Base-by-base conservation (phyloP, 2,113 vertebrate genomes). In the Bubo blakistoni region DNA sequence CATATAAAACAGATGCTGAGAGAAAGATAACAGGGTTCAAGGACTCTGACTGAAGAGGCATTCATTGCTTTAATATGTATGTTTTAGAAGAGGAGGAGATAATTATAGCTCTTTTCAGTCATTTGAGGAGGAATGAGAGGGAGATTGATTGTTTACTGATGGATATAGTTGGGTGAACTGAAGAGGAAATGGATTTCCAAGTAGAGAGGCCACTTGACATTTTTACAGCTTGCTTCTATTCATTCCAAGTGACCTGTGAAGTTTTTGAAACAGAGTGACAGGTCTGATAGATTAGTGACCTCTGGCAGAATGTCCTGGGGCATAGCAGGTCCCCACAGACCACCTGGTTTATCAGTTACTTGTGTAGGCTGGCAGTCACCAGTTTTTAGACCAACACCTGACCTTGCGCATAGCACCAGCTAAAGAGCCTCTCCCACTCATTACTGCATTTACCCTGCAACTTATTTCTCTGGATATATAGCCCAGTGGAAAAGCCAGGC, bases 101-200 rank as follows among this genome's bases (percentile, higher is more conserved):
- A 95, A 92, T 96, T 78, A 85, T 20, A 87, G 51, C 22, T 80
- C 38, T 94, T 55, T 80, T 76, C 78, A 82, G 63, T 42, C 42
- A 62, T 87, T 90, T 91, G 58, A 86, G 73, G 21, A 67, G 69
- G 86, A 94, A 86, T 81, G 65, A 71, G 72, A 76, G 29, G 63
- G 55, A 93, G 83, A 79, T 46, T 77, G 88, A 84, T 81, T 94
- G 86, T 97, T 97, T 96, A 89, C 80, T 66, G 69, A 91, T 86
- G 78, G 92, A 94, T 93, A 94, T 40, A 96, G 77, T 13, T 91
- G 88, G 63, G 51, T 88, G 82, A 88, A 94, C 82, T 79, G 78
- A 79, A 92, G 94, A 96, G 94, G 95, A 97, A 96, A 74, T 92
- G 71, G 89, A 85, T 95, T 95, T 91, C 78, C 79, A 92, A 92